Evolutionary conservation across 2,113 vertebrate species (phyloP), one percentile per base, ranked within the genome.

Genomic region (Jacana jacana): DNA sequence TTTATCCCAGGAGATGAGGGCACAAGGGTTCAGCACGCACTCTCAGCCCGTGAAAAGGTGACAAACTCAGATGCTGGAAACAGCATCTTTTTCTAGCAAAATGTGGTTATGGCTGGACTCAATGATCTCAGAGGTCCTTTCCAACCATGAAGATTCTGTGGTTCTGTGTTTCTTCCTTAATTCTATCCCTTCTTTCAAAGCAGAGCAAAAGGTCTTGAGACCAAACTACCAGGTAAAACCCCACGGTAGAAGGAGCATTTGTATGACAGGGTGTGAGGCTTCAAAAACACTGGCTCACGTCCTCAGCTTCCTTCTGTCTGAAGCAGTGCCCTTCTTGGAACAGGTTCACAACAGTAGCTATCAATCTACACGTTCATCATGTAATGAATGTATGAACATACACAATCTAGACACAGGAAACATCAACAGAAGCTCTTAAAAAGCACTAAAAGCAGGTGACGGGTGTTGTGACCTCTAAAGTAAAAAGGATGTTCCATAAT

Each of bases 1-100:
- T 64, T 81, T 18, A 14, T 27, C 16, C 37, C 17, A 54, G 22
- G 24, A 66, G 39, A 60, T 0, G 0, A 51, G 16, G 24, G 31
- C 39, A n/a, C 33, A 68, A 51, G 14, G 2, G 13, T 15, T 82
- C 58, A 88, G 27, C 13, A 24, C 27, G 42, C 9, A 13, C 6
- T 57, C 17, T 88, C 48, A 13, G 7, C 57, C 27, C 61, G 63
- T 48, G 27, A 68, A 76, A 54, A 7, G 8, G 27, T 82, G 3
- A 12, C 54, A 57, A 40, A 39, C 18, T 48, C 16, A 33, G 11
- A 66, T 33, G 48, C 11, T 63, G 25, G 33, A 80, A 88, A 65
- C 8, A 66, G 11, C 27, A 72, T 9, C 15, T 40, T 83, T 65
- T 40, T 27, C 13, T 54, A 52, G 40, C 57, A 39, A 13, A 58